phyloP scores from a whole-genome alignment of 2,113 vertebrate genomes.

The Orientallactaga bullata region DNA sequence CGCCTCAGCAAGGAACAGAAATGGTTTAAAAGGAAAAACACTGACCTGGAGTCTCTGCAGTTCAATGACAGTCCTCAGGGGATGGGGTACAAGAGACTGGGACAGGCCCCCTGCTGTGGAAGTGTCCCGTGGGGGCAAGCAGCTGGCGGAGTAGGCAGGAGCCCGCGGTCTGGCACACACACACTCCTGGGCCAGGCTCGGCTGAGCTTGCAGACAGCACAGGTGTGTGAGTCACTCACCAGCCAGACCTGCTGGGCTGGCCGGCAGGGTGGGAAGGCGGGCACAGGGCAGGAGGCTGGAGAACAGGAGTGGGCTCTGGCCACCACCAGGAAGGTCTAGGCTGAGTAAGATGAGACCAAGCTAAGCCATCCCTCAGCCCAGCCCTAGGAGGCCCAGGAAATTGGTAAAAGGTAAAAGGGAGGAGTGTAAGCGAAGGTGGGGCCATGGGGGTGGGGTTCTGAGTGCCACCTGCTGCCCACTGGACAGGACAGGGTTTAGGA shows the following conservation, averaged over 20 bases:
- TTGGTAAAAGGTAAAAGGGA: background rate
- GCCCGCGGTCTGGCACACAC: background rate
- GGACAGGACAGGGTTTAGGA: background rate
- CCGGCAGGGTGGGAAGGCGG: background rate
- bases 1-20: background rate
- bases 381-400: conserved; percentile 18
- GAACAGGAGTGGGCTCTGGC: conserved; percentile 9
- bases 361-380: background rate
- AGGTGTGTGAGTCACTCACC: conserved; percentile 70
- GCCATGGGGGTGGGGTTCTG: too few relatives aligned
- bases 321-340: background rate
- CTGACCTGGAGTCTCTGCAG: conserved; percentile 52
- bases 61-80: background rate
- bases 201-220: background rate
- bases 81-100: fast-evolving
- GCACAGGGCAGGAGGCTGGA: background rate
- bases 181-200: background rate
- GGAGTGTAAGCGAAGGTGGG: background rate
- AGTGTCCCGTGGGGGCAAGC: background rate
- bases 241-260: conserved; percentile 65
- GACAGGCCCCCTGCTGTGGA: fast-evolving
- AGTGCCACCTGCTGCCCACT: fast-evolving
- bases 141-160: background rate
- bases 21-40: background rate
- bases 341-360: background rate